A percentile compares a stretch with the other conserved stretches of the same genome.
phyloP scores from a whole-genome alignment of 23 tunicate species.

The Trididemnum nubilum region DNA sequence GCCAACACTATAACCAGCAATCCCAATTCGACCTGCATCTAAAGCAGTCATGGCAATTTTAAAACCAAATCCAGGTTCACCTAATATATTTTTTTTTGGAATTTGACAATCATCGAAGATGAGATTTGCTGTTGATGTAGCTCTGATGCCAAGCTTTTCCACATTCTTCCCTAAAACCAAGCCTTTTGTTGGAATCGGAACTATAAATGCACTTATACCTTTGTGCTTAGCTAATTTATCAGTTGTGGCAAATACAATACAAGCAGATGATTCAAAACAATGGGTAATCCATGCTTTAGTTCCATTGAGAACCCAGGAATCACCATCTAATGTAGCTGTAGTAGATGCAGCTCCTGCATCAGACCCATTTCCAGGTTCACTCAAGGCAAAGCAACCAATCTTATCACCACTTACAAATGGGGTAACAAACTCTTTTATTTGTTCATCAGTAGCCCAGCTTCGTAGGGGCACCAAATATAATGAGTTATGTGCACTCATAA shows the following conservation, averaged over 20 bases:
- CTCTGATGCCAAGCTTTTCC: slow-evolving; percentile 86
- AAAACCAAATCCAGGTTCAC: slow-evolving; percentile 84
- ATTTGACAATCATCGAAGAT: slow-evolving; percentile 87
- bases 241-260: slow-evolving; percentile 91
- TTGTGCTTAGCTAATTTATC: slow-evolving; percentile 72
- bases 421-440: slow-evolving; percentile 56
- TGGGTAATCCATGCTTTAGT: slow-evolving; percentile 97
- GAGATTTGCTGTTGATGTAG: slow-evolving; percentile 78
- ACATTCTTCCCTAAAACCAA: slow-evolving; percentile 85
- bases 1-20: slow-evolving; percentile 84
- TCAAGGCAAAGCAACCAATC: slow-evolving; percentile 89
- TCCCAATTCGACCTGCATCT: slow-evolving; percentile 92
- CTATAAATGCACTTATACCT: slow-evolving; percentile 91
- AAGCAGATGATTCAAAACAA: slow-evolving; percentile 90
- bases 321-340: slow-evolving; percentile 75
- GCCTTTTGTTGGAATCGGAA: slow-evolving; percentile 85
- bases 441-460: slow-evolving; percentile 75
- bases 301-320: slow-evolving; percentile 88
- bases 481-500: slow-evolving; percentile 96
- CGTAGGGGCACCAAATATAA: slow-evolving; percentile 75
- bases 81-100: slow-evolving; percentile 84
- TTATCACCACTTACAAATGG: slow-evolving; percentile 58
- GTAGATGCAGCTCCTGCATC: slow-evolving; percentile 99
- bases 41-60: slow-evolving; percentile 93
- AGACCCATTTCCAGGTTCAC: slow-evolving; percentile 96